phyloP scores from a whole-genome alignment of 2,888 invertebrate genomes.

The Dinocampus coccinellae region DNA sequence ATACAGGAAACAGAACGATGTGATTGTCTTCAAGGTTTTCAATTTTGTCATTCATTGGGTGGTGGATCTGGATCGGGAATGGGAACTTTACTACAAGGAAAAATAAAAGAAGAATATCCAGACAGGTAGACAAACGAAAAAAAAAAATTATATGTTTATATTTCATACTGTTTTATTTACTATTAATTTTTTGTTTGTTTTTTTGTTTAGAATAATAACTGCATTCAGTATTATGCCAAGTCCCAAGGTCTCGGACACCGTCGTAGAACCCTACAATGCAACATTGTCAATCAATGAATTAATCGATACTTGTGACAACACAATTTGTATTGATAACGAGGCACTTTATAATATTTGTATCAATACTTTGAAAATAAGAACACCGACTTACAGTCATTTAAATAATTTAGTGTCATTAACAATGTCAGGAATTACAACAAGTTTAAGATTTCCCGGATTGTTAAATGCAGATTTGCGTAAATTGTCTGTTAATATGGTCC shows the following conservation, averaged over 20 bases:
- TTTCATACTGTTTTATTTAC: neutral
- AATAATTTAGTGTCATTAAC: conserved; percentile 71
- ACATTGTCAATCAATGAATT: conserved; percentile 71
- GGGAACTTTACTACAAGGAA: conserved; percentile 74
- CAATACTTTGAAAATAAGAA: conserved; percentile 70
- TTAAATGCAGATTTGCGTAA: conserved; percentile 93
- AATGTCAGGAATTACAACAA: conserved; percentile 76
- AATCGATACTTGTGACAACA: conserved; percentile 72
- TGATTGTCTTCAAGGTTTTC: conserved; percentile 67
- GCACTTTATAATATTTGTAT: conserved; percentile 72
- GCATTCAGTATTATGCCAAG: conserved; percentile 86
- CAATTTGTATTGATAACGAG: conserved; percentile 72
- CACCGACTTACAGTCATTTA: conserved; percentile 74
- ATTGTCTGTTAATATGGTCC: conserved; percentile 96
- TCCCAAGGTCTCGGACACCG: conserved; percentile 77
- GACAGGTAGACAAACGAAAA: no score
- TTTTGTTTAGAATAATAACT: conserved; percentile 79
- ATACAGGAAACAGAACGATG: neutral
- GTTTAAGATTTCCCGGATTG: conserved; percentile 92
- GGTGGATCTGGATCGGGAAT: conserved; percentile 76
- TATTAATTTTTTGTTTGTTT: no score
- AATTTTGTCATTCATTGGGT: conserved; percentile 72
- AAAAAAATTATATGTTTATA: neutral
- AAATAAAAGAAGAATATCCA: conserved; percentile 75
- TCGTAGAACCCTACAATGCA: conserved; percentile 73